A percentile compares a stretch with the other conserved stretches of the same genome.
Conservation (phyloP, 2,113 vertebrate genomes). For the Saccopteryx leptura region DNA sequence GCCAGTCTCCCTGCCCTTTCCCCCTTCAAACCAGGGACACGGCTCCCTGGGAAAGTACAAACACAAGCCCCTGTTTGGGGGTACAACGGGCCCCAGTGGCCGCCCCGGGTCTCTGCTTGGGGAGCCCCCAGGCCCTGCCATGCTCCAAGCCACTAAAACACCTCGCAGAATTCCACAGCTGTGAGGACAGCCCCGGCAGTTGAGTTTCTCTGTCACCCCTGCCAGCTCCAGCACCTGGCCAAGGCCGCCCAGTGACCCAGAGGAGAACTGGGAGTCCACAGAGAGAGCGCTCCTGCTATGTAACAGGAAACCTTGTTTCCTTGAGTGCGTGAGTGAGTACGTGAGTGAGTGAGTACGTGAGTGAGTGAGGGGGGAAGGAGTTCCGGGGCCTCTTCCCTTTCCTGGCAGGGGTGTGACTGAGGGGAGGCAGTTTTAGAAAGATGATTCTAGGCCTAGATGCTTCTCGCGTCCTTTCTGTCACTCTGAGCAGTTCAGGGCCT, state of each 20-base stretch:
- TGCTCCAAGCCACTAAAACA: slow-evolving; percentile 16
- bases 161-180: slow-evolving; percentile 18
- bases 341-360: neutral
- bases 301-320: neutral
- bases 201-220: neutral
- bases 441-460: neutral
- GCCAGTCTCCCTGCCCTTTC: neutral
- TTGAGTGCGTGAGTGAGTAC: neutral
- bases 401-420: neutral
- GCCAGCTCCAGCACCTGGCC: neutral
- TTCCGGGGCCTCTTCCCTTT: neutral
- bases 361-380: neutral
- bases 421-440: neutral
- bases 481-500: neutral
- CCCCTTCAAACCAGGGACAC: slow-evolving; percentile 43
- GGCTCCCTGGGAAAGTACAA: slow-evolving; percentile 62
- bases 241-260: neutral
- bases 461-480: neutral
- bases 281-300: neutral
- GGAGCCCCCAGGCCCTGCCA: neutral
- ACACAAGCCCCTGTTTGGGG: neutral
- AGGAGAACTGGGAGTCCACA: neutral
- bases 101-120: neutral
- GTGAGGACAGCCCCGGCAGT: neutral
- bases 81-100: neutral